Percentiles rank a stretch among this genome's conserved stretches.
Evolutionary conservation across 2,797 vertebrate species (phyloP).

Genomic region (Halcyon chelicuti): DNA sequence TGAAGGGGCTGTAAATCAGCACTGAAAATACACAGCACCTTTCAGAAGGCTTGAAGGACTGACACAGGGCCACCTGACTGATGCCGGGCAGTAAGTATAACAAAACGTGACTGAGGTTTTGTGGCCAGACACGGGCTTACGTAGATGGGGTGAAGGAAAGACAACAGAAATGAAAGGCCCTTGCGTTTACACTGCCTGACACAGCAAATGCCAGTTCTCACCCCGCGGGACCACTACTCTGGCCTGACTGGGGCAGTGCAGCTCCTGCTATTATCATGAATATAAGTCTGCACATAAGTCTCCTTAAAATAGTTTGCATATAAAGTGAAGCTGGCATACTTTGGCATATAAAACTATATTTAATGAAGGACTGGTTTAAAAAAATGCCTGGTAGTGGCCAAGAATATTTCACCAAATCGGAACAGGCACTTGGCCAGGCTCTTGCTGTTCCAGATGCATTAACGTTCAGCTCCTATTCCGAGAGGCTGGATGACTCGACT

Average conservation of each 20-base stretch:
- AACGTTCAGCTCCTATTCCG: not conserved
- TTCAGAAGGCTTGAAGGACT: not conserved
- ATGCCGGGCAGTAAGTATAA: not conserved
- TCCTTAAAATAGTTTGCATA: not conserved
- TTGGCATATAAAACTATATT: not conserved
- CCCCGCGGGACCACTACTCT: not conserved
- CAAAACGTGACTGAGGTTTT: not conserved
- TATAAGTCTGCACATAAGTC: not conserved
- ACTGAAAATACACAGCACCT: not conserved
- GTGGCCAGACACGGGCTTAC: not conserved
- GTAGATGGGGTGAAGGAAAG: not conserved
- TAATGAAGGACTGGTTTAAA: constrained; percentile 12
- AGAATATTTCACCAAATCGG: constrained; percentile 62
- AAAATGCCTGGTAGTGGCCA: constrained; percentile 9
- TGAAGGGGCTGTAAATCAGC: not conserved
- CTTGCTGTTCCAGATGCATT: constrained; percentile 5
- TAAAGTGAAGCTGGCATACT: not conserved
- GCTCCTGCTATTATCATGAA: not conserved
- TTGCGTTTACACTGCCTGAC: not conserved
- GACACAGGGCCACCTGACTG: not conserved
- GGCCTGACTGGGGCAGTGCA: not conserved
- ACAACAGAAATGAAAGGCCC: not conserved
- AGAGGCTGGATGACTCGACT: not conserved
- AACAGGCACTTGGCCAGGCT: not conserved
- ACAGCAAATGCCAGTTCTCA: not conserved